Evolutionary conservation across 2,888 invertebrate species (phyloP).

Genomic region (Vandiemenella viatica): DNA sequence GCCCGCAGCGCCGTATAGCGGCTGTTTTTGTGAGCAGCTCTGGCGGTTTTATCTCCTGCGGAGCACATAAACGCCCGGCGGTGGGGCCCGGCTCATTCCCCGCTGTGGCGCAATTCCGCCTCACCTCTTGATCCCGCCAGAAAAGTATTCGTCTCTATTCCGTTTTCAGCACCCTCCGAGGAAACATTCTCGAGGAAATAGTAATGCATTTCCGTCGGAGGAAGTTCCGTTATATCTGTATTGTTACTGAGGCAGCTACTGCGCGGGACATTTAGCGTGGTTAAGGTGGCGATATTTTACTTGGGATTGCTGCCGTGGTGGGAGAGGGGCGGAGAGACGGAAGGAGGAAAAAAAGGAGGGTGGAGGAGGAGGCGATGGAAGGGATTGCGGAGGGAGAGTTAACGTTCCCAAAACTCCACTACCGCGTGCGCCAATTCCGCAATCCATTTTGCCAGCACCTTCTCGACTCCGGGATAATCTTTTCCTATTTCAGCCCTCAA

Average conservation of each 20-base stretch:
- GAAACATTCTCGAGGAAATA: slow-evolving; percentile 5
- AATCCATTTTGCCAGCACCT: slow-evolving; percentile 12
- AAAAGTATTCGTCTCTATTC: slow-evolving; percentile 4
- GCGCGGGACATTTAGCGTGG: slow-evolving; percentile 12
- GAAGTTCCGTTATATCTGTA: slow-evolving; percentile 1
- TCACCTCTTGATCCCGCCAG: not conserved
- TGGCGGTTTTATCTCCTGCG: too few species aligned
- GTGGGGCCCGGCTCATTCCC: too few species aligned
- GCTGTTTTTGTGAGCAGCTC: too few species aligned
- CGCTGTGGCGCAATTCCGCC: not conserved
- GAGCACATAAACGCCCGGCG: not conserved
- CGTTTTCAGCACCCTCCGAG: not conserved
- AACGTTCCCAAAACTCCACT: slow-evolving; percentile 9
- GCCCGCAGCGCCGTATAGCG: too few species aligned
- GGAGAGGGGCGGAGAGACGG: too few species aligned
- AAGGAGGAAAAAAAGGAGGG: too few species aligned
- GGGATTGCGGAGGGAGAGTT: slow-evolving; percentile 3
- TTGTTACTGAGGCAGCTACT: not conserved
- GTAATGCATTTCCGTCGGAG: slow-evolving; percentile 8
- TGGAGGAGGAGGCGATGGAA: too few species aligned
- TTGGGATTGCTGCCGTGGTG: not conserved
- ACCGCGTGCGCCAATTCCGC: slow-evolving; percentile 9
- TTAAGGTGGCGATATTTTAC: slow-evolving; percentile 11
- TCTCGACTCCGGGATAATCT: slow-evolving; percentile 1
- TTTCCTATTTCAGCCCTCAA: slow-evolving; percentile 9